Evolutionary conservation across 2,888 invertebrate species (phyloP).

Genomic region (Caenorhabditis drosophilae): DNA sequence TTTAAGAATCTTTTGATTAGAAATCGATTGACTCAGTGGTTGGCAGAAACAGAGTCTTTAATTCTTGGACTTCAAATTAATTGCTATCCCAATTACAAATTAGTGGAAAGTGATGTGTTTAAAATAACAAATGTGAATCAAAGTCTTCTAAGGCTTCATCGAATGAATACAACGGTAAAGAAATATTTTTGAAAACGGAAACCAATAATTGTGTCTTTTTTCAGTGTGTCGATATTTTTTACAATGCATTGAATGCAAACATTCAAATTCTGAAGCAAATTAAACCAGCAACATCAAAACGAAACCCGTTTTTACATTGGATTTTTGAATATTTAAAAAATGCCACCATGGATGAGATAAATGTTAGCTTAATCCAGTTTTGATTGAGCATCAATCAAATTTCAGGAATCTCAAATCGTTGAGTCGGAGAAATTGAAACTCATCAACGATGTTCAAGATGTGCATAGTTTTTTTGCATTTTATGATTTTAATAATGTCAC

Average conservation of each 20-base stretch:
- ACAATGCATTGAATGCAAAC: slow-evolving; percentile 26
- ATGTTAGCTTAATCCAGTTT: no score
- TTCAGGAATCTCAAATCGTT: no score
- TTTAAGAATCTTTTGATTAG: not conserved
- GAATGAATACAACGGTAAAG: not conserved
- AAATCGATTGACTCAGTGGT: not conserved
- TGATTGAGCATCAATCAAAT: no score
- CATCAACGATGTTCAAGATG: not conserved
- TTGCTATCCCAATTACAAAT: not conserved
- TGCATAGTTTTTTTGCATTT: slow-evolving; percentile 17
- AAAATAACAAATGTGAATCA: not conserved
- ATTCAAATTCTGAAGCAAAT: slow-evolving; percentile 18
- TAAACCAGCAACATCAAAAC: slow-evolving; percentile 4
- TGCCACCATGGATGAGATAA: slow-evolving; percentile 9
- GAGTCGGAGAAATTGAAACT: slow-evolving; percentile 1
- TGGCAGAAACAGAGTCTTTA: not conserved
- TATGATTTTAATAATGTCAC: slow-evolving; percentile 27
- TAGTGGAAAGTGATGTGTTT: not conserved
- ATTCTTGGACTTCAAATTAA: not conserved
- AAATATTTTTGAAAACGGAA: not conserved
- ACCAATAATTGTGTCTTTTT: not conserved
- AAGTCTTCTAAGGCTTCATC: not conserved
- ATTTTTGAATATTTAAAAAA: slow-evolving; percentile 18
- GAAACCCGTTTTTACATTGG: slow-evolving; percentile 15
- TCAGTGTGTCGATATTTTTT: slow-evolving; percentile 22